Evolutionary conservation across 2,797 vertebrate genomes (phyloP).

Genomic region (Platalea minor): DNA sequence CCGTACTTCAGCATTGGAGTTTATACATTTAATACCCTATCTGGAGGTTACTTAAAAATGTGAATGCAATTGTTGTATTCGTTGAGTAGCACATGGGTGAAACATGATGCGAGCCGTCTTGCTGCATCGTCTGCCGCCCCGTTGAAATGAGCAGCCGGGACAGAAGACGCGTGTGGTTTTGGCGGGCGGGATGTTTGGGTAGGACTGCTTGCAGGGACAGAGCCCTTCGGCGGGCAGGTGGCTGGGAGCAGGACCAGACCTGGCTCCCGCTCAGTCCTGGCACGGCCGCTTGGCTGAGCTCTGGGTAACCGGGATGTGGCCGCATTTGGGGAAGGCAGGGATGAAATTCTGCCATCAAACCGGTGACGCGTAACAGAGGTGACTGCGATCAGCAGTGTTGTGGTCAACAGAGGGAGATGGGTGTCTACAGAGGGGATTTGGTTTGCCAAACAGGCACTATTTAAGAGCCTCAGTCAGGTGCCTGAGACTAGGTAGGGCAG

Average conservation of each 20-base stretch:
- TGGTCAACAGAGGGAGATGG: neutral
- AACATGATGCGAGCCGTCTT: neutral
- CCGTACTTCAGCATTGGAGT: neutral
- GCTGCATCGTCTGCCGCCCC: neutral
- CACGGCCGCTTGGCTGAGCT: accelerated
- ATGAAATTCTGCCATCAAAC: neutral
- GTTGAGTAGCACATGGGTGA: neutral
- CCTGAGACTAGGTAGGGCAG: neutral
- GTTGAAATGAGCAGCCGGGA: neutral
- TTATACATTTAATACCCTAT: neutral
- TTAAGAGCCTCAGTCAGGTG: neutral
- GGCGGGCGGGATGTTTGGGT: neutral
- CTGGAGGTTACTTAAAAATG: neutral
- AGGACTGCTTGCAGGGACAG: neutral
- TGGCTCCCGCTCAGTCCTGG: neutral
- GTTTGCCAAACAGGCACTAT: neutral
- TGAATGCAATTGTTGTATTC: neutral
- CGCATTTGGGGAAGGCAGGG: neutral
- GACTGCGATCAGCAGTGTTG: accelerated
- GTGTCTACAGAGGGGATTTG: neutral
- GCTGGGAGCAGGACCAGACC: neutral
- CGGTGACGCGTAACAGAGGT: accelerated
- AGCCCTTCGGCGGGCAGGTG: neutral
- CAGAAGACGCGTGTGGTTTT: accelerated
- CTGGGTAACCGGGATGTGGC: neutral